These are phyloP conservation scores for Anagyrus pseudococci DNA, from an alignment of 2,888 invertebrate genomes.

Conservation along the genomic window DNA sequence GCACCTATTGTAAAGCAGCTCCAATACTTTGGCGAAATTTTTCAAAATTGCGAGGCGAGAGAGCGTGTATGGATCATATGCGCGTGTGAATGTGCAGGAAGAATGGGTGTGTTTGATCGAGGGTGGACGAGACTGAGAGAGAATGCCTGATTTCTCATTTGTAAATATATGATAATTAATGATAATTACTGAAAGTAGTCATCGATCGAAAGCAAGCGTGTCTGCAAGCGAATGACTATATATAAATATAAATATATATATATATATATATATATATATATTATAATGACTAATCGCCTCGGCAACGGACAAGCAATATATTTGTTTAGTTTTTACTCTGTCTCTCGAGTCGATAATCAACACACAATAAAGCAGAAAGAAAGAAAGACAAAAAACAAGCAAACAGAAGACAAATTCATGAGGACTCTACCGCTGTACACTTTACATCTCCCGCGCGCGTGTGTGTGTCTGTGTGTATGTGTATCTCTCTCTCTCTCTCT, in stretches of 20 bases:
- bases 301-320: slow-evolving; percentile 59
- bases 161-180: slow-evolving; percentile 48
- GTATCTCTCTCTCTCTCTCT: slow-evolving; percentile 9
- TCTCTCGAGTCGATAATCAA: slow-evolving; percentile 47
- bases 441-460: no score
- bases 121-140: neutral
- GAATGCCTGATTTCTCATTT: slow-evolving; percentile 43
- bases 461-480: neutral
- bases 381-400: slow-evolving; percentile 31
- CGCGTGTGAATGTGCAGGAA: no score
- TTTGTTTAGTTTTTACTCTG: slow-evolving; percentile 57
- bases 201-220: no score
- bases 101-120: neutral
- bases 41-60: slow-evolving; percentile 9
- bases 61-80: neutral
- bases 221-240: slow-evolving; percentile 29
- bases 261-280: neutral
- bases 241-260: no score
- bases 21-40: no score
- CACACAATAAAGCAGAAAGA: slow-evolving; percentile 39
- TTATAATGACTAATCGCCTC: slow-evolving; percentile 49
- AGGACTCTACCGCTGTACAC: slow-evolving; percentile 54
- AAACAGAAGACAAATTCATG: no score
- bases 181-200: slow-evolving; percentile 50
- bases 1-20: slow-evolving; percentile 40